Percentiles rank a stretch among this genome's conserved stretches.
phyloP scores from a whole-genome alignment of 2,113 vertebrate species.

The Peromyscus polionotus region DNA sequence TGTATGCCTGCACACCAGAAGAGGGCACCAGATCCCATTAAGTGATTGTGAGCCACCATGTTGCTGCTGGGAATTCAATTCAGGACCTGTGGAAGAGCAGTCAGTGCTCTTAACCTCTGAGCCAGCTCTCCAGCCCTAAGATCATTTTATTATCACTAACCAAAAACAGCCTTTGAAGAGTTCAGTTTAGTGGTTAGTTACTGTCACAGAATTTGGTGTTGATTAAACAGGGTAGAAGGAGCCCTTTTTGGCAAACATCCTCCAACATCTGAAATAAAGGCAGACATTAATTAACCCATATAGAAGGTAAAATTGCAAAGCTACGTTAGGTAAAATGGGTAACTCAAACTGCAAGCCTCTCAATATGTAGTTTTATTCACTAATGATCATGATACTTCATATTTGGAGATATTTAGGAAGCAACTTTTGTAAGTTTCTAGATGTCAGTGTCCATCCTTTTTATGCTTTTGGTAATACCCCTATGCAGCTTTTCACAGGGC shows the following conservation, averaged over 20 bases:
- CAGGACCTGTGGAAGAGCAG: too few relatives aligned
- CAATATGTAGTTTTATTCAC: background rate
- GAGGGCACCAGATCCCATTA: too few relatives aligned
- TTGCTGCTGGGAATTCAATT: too few relatives aligned
- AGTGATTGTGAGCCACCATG: too few relatives aligned
- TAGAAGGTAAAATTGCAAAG: constrained; percentile 46
- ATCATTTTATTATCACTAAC: constrained; percentile 39
- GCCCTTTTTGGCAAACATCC: background rate
- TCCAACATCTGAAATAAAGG: background rate
- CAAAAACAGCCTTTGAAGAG: background rate
- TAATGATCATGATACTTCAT: background rate
- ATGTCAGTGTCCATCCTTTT: background rate
- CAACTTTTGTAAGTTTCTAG: constrained; percentile 20
- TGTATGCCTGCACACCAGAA: too few relatives aligned
- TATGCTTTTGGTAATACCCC: background rate
- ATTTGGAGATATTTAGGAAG: constrained; percentile 29
- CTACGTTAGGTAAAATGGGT: background rate
- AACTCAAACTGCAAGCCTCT: background rate
- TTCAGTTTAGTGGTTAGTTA: constrained; percentile 44
- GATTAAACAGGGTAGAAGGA: background rate
- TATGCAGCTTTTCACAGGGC: background rate
- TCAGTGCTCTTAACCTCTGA: too few relatives aligned
- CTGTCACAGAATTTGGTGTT: constrained; percentile 48
- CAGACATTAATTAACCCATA: constrained; percentile 44
- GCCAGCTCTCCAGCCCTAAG: too few relatives aligned